Evolutionary conservation across 2,888 invertebrate species (phyloP), one percentile per base, ranked within the genome.

Genomic region (Byasa hedistus): DNA sequence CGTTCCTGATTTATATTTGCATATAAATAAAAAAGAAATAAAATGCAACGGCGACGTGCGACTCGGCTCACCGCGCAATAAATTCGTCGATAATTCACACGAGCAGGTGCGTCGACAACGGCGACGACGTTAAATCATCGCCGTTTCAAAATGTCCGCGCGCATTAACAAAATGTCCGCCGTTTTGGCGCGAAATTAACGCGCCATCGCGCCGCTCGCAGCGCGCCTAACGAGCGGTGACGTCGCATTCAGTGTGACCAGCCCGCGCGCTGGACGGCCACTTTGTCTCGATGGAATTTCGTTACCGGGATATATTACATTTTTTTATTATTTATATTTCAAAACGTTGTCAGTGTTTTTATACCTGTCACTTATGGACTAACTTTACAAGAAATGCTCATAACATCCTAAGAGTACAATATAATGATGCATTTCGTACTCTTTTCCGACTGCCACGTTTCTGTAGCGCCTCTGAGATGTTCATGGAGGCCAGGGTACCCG

Each of bases 131-230:
- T 66, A 66, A 62, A 66, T 66, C 66, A 66, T 58, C 57, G 66
- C 66, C 58, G 61, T 66, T 66, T 62, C 62, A 66, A 62, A 66
- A 66, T 62, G 62, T 61, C 57, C 57, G 62, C 58, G 27, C 62
- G 58, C 61, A 54, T 66, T 66, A 54, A 66, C 58, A 66, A 66
- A 66, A 66, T 66, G 66, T 66, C 66, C 48, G 66, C 62, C 63
- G 59, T 59, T 66, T 66, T 59, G 58, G 66, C 58, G 58, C 52
- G 48, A 59, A 61, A 66, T 66, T 66, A 62, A 63, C 63, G 59
- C 59, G 36, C 32, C 55, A 63, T 22, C 64, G 21, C 64, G 54
- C 54, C 56, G 65, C 52, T 23, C 32, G 32, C 32, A 32, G 32
- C 32, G 32, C 1, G 32, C 32, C 27, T 32, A 32, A 32, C 32